These are phyloP conservation scores for Porites lobata DNA, from an alignment of 92 coral and sea anemone species.

Conservation along the genomic window DNA sequence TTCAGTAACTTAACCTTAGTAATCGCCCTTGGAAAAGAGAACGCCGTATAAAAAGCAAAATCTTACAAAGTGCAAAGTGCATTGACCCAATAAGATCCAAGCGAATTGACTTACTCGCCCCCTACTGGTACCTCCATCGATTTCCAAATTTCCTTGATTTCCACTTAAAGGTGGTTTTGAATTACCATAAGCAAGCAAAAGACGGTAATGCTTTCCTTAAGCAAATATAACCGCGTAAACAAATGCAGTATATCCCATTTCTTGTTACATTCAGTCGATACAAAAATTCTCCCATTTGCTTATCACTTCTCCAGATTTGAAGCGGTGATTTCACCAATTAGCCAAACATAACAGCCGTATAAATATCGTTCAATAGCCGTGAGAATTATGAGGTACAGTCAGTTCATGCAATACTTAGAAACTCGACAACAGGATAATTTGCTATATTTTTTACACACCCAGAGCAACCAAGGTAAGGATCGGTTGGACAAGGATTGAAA, in stretches of 20 bases:
- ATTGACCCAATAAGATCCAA: no score
- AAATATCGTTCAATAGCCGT: conserved; percentile 13
- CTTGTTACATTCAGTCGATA: background rate
- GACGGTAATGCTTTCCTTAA: background rate
- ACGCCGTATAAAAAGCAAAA: no score
- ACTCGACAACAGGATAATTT: background rate
- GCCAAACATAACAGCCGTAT: conserved; percentile 16
- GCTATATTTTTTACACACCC: background rate
- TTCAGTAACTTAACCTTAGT: no score
- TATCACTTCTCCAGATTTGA: conserved; percentile 8
- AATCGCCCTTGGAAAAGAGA: no score
- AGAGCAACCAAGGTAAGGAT: conserved; percentile 21
- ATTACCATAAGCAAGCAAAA: conserved; percentile 2
- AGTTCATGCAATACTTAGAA: background rate
- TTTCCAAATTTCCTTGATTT: background rate
- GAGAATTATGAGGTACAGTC: background rate
- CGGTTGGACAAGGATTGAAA: no score
- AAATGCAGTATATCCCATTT: background rate
- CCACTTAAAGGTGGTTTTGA: background rate
- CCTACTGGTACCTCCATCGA: no score
- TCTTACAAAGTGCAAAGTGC: no score
- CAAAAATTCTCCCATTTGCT: background rate
- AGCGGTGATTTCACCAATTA: conserved; percentile 17
- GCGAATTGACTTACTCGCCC: no score
- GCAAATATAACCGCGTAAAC: background rate